Evolutionary conservation across 2,797 vertebrate genomes (phyloP).

Genomic region (Ficedula albicollis): DNA sequence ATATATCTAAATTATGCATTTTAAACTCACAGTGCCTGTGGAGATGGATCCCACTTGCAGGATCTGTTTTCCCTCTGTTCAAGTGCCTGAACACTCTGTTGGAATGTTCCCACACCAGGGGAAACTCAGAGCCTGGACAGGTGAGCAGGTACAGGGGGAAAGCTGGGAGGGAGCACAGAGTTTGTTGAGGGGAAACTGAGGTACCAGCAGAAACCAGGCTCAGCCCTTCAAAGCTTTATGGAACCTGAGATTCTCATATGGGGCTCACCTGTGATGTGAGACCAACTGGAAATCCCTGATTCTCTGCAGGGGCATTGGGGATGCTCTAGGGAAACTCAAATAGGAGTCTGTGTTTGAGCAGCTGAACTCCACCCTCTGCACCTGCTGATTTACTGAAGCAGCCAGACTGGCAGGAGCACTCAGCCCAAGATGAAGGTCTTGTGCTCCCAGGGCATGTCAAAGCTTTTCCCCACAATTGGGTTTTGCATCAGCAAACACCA

Average conservation of each 20-base stretch:
- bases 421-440: background rate
- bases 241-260: too few species aligned
- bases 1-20: background rate
- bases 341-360: background rate
- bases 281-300: background rate
- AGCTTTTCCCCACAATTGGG: background rate
- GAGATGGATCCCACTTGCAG: background rate
- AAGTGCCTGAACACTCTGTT: background rate
- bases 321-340: background rate
- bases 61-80: background rate
- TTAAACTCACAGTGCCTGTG: background rate
- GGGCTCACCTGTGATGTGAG: fast-evolving
- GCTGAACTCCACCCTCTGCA: background rate
- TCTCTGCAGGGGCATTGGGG: background rate
- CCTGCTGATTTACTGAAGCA: background rate
- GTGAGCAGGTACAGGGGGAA: background rate
- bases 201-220: background rate
- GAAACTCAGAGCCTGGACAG: background rate
- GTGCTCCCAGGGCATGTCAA: background rate
- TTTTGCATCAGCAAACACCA: background rate
- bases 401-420: background rate
- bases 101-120: background rate
- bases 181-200: background rate
- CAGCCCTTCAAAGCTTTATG: background rate
- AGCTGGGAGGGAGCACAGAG: background rate